A percentile compares a stretch with the other conserved stretches of the same genome.
phyloP scores from a whole-genome alignment of 2,113 vertebrate genomes.

The Verasper variegatus region DNA sequence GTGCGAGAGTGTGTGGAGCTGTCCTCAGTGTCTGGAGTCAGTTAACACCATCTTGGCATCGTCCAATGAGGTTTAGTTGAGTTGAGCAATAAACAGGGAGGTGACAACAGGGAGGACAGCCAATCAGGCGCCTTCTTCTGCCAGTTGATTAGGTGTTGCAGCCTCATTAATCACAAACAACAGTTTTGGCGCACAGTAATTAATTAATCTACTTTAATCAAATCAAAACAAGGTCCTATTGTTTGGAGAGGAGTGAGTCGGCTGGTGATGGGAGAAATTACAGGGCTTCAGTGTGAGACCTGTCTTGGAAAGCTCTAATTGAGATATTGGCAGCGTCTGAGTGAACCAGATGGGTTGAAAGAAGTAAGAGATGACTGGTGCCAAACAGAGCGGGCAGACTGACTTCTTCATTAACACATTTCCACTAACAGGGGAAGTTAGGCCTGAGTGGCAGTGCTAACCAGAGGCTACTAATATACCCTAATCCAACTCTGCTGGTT shows the following conservation, averaged over 20 bases:
- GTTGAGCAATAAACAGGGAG: slow-evolving; percentile 34
- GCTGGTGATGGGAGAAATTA: slow-evolving; percentile 63
- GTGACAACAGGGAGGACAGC: slow-evolving; percentile 40
- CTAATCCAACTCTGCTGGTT: slow-evolving; percentile 9
- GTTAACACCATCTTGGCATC: not conserved
- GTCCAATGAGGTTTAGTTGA: slow-evolving; percentile 12
- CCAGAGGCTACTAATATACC: slow-evolving; percentile 10
- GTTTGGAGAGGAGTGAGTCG: slow-evolving; percentile 77
- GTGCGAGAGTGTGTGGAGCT: not conserved
- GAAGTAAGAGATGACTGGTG: slow-evolving; percentile 25
- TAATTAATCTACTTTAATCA: slow-evolving; percentile 86
- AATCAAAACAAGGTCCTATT: slow-evolving; percentile 82
- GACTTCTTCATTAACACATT: slow-evolving; percentile 53
- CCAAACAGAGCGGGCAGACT: slow-evolving; percentile 17
- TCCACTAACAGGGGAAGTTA: slow-evolving; percentile 22
- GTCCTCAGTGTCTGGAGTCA: not conserved
- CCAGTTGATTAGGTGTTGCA: slow-evolving; percentile 61
- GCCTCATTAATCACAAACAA: slow-evolving; percentile 80
- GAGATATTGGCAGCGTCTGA: slow-evolving; percentile 51
- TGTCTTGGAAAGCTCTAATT: slow-evolving; percentile 54
- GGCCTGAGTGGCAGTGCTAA: slow-evolving; percentile 24
- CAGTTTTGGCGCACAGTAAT: slow-evolving; percentile 77
- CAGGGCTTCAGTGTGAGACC: slow-evolving; percentile 40
- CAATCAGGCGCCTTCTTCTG: slow-evolving; percentile 49
- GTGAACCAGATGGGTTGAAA: slow-evolving; percentile 54